These are phyloP conservation scores for Mamestra configurata DNA, from an alignment of 1,140 invertebrate genomes.

Conservation along the genomic window DNA sequence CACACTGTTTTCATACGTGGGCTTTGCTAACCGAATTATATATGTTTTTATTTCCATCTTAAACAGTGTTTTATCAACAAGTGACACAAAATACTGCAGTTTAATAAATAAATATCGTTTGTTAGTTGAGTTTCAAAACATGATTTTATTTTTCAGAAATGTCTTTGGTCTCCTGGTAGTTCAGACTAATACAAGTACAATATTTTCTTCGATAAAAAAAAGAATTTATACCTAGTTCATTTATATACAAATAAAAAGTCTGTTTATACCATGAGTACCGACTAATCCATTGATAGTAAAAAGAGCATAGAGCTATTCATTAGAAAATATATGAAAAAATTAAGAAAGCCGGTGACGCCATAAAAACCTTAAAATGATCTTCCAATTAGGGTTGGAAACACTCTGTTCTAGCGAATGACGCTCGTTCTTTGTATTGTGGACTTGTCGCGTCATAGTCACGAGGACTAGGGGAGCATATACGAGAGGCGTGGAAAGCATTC, in stretches of 20 bases:
- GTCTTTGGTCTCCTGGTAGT: too few relatives aligned
- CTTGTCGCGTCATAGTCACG: neutral
- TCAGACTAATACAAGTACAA: too few relatives aligned
- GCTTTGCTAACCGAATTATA: neutral
- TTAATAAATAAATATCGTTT: too few relatives aligned
- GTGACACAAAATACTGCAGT: too few relatives aligned
- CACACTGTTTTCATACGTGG: neutral
- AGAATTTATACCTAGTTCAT: too few relatives aligned
- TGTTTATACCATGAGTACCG: too few relatives aligned
- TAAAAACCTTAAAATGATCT: neutral
- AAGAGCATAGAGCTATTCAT: neutral
- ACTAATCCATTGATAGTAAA: too few relatives aligned
- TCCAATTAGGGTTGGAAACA: conserved; percentile 8
- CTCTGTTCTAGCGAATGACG: neutral
- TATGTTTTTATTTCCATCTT: neutral
- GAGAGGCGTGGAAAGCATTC: neutral
- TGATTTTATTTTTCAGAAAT: too few relatives aligned
- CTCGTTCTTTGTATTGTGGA: conserved; percentile 7
- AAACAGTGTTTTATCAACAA: neutral
- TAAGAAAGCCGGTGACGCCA: neutral
- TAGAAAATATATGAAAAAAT: neutral
- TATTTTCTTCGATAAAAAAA: too few relatives aligned
- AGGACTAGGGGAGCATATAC: neutral
- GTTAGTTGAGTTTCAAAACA: too few relatives aligned
- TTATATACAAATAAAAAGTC: too few relatives aligned